Conservation (phyloP, 2,888 invertebrate genomes). For the Cylindroiulus punctatus region DNA sequence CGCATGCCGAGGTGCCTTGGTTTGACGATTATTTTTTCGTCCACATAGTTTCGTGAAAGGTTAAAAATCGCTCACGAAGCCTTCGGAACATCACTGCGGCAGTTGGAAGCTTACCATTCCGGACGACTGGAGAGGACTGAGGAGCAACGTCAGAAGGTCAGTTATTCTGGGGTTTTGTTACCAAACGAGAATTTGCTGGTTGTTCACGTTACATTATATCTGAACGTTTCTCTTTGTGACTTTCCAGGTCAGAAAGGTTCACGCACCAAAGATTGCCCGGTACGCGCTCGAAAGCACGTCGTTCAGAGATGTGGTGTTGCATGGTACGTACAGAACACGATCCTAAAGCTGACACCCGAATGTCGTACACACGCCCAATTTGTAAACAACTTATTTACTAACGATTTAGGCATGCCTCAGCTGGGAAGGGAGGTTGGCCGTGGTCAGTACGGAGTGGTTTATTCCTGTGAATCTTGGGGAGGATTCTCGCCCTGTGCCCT, state of each 20-base stretch:
- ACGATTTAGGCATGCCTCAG: slow-evolving; percentile 67
- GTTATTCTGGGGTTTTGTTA: background rate
- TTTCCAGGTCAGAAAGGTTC: slow-evolving; percentile 74
- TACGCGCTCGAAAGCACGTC: slow-evolving; percentile 85
- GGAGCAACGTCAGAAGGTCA: slow-evolving; percentile 75
- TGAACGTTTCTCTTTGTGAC: slow-evolving; percentile 60
- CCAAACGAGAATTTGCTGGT: slow-evolving; percentile 62
- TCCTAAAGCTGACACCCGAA: background rate
- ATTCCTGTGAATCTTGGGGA: slow-evolving; percentile 80
- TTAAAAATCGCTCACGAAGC: slow-evolving; percentile 80
- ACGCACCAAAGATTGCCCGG: slow-evolving; percentile 83
- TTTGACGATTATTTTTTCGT: background rate
- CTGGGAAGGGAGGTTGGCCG: slow-evolving; percentile 72
- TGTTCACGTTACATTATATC: background rate
- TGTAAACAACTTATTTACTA: too few relatives aligned
- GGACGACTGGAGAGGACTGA: slow-evolving; percentile 82
- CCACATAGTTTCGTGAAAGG: slow-evolving; percentile 77
- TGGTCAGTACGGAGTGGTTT: slow-evolving; percentile 91
- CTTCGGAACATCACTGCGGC: slow-evolving; percentile 77
- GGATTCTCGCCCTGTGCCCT: slow-evolving; percentile 80
- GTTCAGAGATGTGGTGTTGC: slow-evolving; percentile 79
- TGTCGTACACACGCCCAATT: too few relatives aligned
- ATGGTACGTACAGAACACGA: slow-evolving; percentile 69
- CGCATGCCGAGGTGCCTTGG: too few relatives aligned
- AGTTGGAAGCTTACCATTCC: slow-evolving; percentile 76